A percentile compares a stretch with the other conserved stretches of the same genome.
Evolutionary conservation across 2,888 invertebrate genomes (phyloP).

Genomic region (Carterocephalus palaemon): DNA sequence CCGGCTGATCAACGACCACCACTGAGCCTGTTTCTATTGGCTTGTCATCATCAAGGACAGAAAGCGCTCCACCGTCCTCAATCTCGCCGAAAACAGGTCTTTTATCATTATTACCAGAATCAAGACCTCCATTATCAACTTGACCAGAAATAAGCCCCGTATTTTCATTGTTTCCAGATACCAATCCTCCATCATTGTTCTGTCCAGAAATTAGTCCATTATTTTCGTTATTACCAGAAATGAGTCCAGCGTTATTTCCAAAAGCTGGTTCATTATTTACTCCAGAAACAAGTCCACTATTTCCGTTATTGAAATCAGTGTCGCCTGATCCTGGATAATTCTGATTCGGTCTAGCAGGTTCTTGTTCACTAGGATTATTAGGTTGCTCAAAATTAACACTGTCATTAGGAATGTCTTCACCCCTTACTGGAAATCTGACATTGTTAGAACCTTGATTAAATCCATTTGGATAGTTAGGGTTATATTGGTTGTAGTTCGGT

Average conservation of each 20-base stretch:
- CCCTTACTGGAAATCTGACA: constrained; percentile 32
- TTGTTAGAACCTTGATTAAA: constrained; percentile 24
- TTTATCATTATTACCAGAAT: background rate
- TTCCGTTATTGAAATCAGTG: constrained; percentile 14
- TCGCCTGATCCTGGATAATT: no score
- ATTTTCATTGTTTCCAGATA: constrained; percentile 2
- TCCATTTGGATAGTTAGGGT: constrained; percentile 26
- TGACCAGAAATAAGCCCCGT: constrained; percentile 4
- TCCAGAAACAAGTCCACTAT: constrained; percentile 1
- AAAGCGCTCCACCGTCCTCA: background rate
- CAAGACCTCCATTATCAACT: constrained; percentile 1
- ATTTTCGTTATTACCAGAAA: background rate
- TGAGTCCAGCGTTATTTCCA: background rate
- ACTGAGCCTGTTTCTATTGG: constrained; percentile 4
- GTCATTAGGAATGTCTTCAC: constrained; percentile 26
- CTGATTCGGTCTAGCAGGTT: no score
- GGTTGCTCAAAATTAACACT: constrained; percentile 23
- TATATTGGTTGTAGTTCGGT: constrained; percentile 28
- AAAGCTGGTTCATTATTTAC: background rate
- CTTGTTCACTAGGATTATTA: background rate
- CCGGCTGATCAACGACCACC: constrained; percentile 12
- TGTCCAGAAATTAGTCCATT: background rate
- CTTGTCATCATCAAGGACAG: background rate
- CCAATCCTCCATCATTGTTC: constrained; percentile 2
- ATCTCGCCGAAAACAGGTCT: constrained; percentile 6